These are phyloP conservation scores for Lucilia sericata DNA, from an alignment of 1,140 invertebrate genomes.

Conservation along the genomic window DNA sequence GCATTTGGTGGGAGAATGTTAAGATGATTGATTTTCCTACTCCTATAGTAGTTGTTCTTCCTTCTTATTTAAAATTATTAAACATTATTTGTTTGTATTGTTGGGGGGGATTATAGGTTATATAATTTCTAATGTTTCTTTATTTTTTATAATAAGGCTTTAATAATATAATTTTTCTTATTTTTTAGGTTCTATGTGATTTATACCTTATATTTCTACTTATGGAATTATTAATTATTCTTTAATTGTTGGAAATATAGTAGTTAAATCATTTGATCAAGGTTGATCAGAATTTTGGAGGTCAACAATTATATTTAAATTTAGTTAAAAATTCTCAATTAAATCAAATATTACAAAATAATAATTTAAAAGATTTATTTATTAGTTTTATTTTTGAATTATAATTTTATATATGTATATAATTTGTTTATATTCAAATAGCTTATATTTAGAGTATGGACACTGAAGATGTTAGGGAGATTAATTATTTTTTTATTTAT, in stretches of 20 bases:
- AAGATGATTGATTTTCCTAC: constrained; percentile 67
- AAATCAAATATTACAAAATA: constrained; percentile 61
- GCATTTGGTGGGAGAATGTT: constrained; percentile 67
- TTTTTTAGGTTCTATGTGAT: too few relatives aligned
- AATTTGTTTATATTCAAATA: too few relatives aligned
- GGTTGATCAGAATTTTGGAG: constrained; percentile 69
- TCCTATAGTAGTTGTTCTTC: constrained; percentile 70
- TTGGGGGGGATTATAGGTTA: constrained; percentile 64
- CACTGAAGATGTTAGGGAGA: too few relatives aligned
- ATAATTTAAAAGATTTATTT: constrained; percentile 70
- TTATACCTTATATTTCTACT: too few relatives aligned
- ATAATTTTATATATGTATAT: constrained; percentile 66
- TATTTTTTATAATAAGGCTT: too few relatives aligned
- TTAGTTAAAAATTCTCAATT: constrained; percentile 54
- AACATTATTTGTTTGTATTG: constrained; percentile 67
- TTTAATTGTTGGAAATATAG: constrained; percentile 54
- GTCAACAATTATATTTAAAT: constrained; percentile 62
- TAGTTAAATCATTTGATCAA: constrained; percentile 67
- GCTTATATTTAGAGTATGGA: too few relatives aligned
- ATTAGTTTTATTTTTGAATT: constrained; percentile 68
- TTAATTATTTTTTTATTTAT: too few relatives aligned
- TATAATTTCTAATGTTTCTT: too few relatives aligned
- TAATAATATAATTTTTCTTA: too few relatives aligned
- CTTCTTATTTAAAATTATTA: constrained; percentile 68
- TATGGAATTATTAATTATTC: too few relatives aligned